Conservation (phyloP, 2,888 invertebrate genomes). For the Penaeus monodon region DNA sequence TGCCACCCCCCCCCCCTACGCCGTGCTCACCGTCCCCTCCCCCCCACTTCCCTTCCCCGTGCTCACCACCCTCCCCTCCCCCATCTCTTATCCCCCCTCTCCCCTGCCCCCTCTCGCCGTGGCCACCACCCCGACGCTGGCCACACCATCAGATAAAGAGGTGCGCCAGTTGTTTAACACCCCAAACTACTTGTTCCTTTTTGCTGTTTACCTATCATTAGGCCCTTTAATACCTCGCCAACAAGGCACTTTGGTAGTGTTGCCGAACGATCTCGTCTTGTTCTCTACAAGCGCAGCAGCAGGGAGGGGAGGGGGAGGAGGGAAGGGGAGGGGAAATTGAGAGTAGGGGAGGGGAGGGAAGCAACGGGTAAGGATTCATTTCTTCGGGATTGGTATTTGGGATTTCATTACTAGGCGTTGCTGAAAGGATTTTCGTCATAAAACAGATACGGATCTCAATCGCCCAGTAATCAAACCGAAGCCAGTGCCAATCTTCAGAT, state of each 20-base stretch:
- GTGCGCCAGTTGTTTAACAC: conserved; percentile 17
- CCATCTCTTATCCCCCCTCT: neutral
- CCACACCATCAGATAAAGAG: conserved; percentile 18
- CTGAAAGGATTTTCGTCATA: no score
- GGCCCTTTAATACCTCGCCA: conserved; percentile 29
- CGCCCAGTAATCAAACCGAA: no score
- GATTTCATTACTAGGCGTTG: no score
- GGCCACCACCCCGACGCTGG: neutral
- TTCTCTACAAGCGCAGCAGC: no score
- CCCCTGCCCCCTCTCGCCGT: neutral
- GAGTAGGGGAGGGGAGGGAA: neutral
- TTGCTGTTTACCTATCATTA: conserved; percentile 25
- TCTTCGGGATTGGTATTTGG: no score
- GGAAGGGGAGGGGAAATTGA: neutral
- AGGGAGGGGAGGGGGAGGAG: neutral
- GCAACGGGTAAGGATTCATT: no score
- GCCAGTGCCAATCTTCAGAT: no score
- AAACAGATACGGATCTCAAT: no score
- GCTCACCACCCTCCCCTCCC: neutral
- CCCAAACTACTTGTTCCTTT: conserved; percentile 8
- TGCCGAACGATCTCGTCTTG: no score
- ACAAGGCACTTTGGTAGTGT: conserved; percentile 14
- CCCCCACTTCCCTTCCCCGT: no score
- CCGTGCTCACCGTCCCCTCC: no score
- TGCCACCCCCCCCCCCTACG: no score